Evolutionary conservation across 2,113 vertebrate species (phyloP).

Genomic region (Pteronura brasiliensis): DNA sequence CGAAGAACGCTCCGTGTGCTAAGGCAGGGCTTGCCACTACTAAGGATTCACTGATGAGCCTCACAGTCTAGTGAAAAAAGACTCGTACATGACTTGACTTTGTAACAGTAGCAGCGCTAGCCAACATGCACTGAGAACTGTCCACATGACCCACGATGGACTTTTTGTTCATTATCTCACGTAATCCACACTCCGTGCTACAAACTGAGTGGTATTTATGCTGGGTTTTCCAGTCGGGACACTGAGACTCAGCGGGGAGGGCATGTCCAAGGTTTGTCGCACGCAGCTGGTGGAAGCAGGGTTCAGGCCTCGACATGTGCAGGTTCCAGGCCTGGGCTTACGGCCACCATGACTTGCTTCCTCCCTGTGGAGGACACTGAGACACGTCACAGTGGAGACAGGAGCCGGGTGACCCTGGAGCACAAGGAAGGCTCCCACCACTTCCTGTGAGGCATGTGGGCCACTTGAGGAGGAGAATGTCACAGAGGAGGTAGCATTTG

Average conservation of each 20-base stretch:
- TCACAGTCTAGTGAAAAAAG: neutral
- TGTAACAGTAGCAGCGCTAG: too few relatives aligned
- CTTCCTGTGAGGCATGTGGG: neutral
- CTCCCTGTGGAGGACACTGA: neutral
- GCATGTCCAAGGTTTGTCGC: neutral
- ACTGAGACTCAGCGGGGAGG: neutral
- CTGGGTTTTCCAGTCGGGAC: neutral
- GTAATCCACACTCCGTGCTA: neutral
- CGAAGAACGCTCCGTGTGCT: neutral
- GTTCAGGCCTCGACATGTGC: neutral
- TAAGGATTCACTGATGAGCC: neutral
- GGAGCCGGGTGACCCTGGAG: neutral
- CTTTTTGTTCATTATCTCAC: neutral
- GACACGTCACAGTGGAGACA: neutral
- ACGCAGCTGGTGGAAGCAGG: neutral
- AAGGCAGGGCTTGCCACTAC: neutral
- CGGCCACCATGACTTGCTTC: neutral
- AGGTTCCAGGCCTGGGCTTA: neutral
- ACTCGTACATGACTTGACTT: fast-evolving
- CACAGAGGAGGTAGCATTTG: neutral
- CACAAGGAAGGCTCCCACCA: neutral
- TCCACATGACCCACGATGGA: neutral
- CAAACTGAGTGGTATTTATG: neutral
- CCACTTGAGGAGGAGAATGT: neutral
- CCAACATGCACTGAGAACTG: neutral